Evolutionary conservation across 2,113 vertebrate genomes (phyloP).

Genomic region (Megaleporinus macrocephalus): DNA sequence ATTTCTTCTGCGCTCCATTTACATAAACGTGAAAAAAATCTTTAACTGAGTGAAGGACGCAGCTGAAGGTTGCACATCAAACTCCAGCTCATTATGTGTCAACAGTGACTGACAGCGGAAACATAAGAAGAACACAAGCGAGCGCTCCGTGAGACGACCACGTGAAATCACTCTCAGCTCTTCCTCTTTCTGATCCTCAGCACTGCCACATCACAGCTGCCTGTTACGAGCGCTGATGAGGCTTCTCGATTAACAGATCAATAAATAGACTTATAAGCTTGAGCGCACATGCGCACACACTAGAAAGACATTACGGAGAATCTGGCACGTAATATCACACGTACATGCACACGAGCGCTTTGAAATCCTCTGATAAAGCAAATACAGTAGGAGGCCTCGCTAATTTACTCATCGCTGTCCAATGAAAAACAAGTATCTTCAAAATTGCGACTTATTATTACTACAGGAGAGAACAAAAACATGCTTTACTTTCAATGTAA

Average conservation of each 20-base stretch:
- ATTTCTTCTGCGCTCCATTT: background rate
- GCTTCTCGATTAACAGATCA: constrained; percentile 23
- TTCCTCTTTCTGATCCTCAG: background rate
- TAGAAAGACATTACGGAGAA: background rate
- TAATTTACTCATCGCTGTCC: too few species aligned
- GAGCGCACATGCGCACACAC: background rate
- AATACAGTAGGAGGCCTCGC: too few species aligned
- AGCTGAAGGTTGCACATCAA: background rate
- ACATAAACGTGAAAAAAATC: background rate
- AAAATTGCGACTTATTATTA: too few species aligned
- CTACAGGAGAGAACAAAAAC: too few species aligned
- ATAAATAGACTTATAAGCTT: constrained; percentile 9
- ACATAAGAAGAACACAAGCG: background rate
- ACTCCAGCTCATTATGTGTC: constrained; percentile 13
- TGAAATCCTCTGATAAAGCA: too few species aligned
- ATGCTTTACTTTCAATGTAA: too few species aligned
- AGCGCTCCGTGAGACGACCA: constrained; percentile 7
- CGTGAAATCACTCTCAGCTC: constrained; percentile 15
- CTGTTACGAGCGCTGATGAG: constrained; percentile 13
- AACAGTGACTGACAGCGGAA: constrained; percentile 10
- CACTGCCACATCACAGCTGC: constrained; percentile 15
- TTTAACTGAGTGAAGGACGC: background rate
- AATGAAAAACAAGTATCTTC: too few species aligned
- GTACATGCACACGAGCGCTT: background rate
- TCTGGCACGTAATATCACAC: background rate